A percentile compares a stretch with the other conserved stretches of the same genome.
phyloP scores from a whole-genome alignment of 53 echinoderm and acorn worm genomes.

The Stichopus horrens region DNA sequence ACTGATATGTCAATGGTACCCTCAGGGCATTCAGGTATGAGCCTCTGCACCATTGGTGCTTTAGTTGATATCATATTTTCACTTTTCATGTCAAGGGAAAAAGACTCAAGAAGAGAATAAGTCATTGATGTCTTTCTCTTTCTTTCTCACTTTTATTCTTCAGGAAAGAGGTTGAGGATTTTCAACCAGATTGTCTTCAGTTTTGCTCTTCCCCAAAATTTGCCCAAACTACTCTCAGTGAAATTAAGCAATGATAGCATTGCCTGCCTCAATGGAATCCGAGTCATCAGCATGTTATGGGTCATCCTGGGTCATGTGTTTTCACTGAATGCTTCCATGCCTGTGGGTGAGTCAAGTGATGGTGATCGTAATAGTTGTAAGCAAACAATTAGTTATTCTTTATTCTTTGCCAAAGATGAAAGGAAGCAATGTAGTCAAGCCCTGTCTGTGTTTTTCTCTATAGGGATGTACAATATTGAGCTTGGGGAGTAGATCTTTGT shows the following conservation, averaged over 20 bases:
- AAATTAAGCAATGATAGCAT: background rate
- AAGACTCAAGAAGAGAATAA: no score
- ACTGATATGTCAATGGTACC: no score
- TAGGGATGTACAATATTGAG: background rate
- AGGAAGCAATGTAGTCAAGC: background rate
- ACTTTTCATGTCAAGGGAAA: no score
- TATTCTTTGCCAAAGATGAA: background rate
- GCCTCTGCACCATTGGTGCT: no score
- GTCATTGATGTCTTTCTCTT: no score
- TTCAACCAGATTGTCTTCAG: constrained; percentile 5
- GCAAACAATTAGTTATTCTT: no score
- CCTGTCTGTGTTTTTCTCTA: background rate
- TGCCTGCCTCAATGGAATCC: background rate
- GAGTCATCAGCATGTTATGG: background rate
- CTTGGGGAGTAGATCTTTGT: background rate
- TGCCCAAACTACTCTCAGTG: constrained; percentile 2
- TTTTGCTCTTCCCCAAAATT: constrained; percentile 11
- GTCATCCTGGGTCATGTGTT: background rate
- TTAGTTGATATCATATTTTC: no score
- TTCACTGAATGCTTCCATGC: background rate
- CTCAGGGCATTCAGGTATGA: no score
- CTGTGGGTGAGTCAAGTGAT: background rate
- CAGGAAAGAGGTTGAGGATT: background rate
- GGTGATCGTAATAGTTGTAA: no score
- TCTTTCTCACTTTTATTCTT: no score